phyloP scores from a whole-genome alignment of 2,113 vertebrate species.

The Charina bottae region DNA sequence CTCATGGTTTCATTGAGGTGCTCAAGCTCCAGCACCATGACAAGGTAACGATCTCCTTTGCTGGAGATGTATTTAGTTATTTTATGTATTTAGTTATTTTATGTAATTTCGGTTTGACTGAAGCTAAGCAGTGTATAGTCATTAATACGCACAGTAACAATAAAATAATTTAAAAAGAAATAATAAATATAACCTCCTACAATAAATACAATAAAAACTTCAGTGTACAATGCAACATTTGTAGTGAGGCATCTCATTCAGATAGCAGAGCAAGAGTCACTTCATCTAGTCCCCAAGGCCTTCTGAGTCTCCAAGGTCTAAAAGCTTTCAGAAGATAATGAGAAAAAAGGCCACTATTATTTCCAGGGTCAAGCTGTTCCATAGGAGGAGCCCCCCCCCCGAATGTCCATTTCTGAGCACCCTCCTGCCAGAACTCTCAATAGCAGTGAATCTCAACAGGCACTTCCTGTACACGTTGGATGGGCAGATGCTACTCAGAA shows the following conservation, averaged over 20 bases:
- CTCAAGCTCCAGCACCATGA: no score
- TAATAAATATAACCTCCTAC: neutral
- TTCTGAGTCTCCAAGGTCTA: neutral
- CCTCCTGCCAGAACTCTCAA: neutral
- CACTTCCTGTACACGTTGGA: neutral
- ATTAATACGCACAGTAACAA: neutral
- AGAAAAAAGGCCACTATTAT: neutral
- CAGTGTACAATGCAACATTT: neutral
- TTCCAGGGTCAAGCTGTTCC: neutral
- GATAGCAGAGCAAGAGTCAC: neutral
- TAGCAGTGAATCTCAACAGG: neutral
- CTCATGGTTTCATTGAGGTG: no score
- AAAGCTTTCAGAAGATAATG: neutral
- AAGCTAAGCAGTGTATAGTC: neutral
- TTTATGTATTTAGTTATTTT: neutral
- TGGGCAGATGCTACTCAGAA: neutral
- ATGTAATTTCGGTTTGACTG: neutral
- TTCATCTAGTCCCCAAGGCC: neutral
- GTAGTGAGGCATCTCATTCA: neutral
- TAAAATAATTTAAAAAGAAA: neutral
- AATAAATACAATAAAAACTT: neutral
- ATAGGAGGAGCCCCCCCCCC: neutral
- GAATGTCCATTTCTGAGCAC: neutral
- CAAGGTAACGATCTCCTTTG: no score
- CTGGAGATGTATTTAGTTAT: no score